Evolutionary conservation across 2,888 invertebrate species (phyloP).

Genomic region (Cantharis rustica): DNA sequence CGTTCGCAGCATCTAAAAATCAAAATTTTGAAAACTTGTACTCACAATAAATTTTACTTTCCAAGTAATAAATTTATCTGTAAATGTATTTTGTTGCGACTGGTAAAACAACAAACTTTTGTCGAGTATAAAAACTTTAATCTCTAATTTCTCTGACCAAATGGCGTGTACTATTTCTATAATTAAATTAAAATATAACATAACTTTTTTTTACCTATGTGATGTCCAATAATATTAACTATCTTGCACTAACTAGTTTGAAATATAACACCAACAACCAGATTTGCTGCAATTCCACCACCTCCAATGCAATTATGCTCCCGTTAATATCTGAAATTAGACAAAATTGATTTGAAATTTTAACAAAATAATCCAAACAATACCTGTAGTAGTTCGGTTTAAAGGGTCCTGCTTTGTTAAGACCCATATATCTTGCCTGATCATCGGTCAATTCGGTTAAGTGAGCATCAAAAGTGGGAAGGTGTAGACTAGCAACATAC

Average conservation of each 20-base stretch:
- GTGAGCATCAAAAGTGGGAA: constrained; percentile 97
- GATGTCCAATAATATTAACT: constrained; percentile 16
- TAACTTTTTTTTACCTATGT: constrained; percentile 14
- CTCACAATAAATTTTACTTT: background rate
- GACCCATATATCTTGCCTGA: constrained; percentile 96
- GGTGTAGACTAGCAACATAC: constrained; percentile 95
- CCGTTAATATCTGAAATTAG: constrained; percentile 21
- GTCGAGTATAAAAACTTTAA: background rate
- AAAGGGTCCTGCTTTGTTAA: constrained; percentile 97
- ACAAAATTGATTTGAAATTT: background rate
- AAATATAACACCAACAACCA: constrained; percentile 25
- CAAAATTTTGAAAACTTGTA: background rate
- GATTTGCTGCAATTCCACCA: constrained; percentile 14
- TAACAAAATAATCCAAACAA: background rate
- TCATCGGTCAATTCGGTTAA: constrained; percentile 95
- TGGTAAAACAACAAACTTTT: background rate
- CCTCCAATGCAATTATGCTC: background rate
- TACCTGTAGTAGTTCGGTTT: constrained; percentile 98
- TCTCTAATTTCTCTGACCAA: background rate
- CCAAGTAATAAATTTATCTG: background rate
- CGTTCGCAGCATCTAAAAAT: background rate
- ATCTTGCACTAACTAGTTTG: constrained; percentile 21
- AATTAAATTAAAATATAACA: background rate
- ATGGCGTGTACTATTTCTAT: background rate
- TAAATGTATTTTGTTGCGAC: background rate